Base-by-base conservation (phyloP, 64 coral and sea anemone genomes). In the Actinia tenebrosa region DNA sequence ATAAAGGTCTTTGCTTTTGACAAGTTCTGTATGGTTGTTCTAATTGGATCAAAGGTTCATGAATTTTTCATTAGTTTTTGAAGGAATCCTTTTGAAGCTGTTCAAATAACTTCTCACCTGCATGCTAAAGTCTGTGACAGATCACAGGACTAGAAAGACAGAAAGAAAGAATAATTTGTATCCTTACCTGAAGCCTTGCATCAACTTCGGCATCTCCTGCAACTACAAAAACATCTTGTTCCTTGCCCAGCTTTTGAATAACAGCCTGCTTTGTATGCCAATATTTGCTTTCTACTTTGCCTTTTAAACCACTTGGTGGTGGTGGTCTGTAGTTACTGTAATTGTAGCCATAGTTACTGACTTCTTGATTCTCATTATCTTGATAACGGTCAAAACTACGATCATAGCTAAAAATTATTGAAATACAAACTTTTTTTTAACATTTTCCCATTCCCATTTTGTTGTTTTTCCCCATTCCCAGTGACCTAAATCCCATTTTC, bases 121-220 rank as follows among this genome's bases (percentile, higher is more conserved):
- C 30, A 37, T 37, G 30, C 30, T 37, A 37, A 37, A 37, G 30
- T 37, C 30, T 37, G 30, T 37, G 30, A 37, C 30, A 37, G 30
- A 37, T 37, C 30, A 37, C 30, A 37, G 30, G 30, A 37, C 30
- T 37, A 37, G 30, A 37, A 37, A 37, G 30, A 37, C 30, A 37
- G 30, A 37, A 37, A 37, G 30, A 37, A 37, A 37, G 30, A 37
- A 37, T 37, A 37, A 37, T 37, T 37, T 37, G 30, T 37, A 37
- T 37, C 30, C 53, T 60, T 90, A 96, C 94, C 91, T 91, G 86
- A 45, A 98, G 92, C 13, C 97, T 92, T 42, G 97, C 93, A 84
- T 99, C 97, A 54, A 99, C 97, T 72, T 99, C 97, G 79, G 93
- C 91, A 92, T 99, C 97, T 82, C 97, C 97, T 58, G 93, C 93